These are phyloP conservation scores for Drosophila kambysellisi DNA, from an alignment of 2,888 invertebrate genomes.

Conservation along the genomic window DNA sequence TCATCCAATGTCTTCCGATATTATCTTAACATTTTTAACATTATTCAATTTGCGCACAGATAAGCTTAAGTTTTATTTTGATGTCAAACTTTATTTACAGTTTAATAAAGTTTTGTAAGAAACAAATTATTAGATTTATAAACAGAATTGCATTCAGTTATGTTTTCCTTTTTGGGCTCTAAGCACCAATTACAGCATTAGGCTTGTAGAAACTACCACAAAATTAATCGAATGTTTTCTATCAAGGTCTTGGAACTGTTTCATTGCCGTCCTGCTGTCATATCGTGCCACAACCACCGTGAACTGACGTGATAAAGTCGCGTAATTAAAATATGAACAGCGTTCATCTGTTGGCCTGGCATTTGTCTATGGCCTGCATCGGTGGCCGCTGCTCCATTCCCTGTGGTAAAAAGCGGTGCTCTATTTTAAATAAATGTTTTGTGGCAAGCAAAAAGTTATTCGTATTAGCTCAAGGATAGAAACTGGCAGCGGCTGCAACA, in stretches of 20 bases:
- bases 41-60: not conserved
- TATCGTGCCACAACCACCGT: slow-evolving; percentile 49
- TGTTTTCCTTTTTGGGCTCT: slow-evolving; percentile 4
- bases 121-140: not conserved
- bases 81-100: not conserved
- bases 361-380: slow-evolving; percentile 27
- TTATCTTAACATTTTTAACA: not conserved
- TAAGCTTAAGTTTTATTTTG: not conserved
- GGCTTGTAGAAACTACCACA: slow-evolving; percentile 12
- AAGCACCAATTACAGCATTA: slow-evolving; percentile 5
- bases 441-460: slow-evolving; percentile 69
- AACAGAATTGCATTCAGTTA: not conserved
- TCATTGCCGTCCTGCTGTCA: slow-evolving; percentile 38
- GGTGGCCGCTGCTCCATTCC: slow-evolving; percentile 47
- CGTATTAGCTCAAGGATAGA: slow-evolving; percentile 72
- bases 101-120: not conserved
- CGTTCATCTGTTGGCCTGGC: slow-evolving; percentile 63
- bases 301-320: slow-evolving; percentile 75
- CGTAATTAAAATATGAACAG: slow-evolving; percentile 79
- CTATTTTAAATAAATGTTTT: slow-evolving; percentile 78
- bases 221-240: slow-evolving; percentile 44
- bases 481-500: slow-evolving; percentile 54
- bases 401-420: slow-evolving; percentile 54
- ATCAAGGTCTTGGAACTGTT: slow-evolving; percentile 39
- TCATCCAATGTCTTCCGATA: slow-evolving; percentile 7